Base-by-base conservation (phyloP, 2,888 invertebrate genomes). In the Miltochrista miniata region DNA sequence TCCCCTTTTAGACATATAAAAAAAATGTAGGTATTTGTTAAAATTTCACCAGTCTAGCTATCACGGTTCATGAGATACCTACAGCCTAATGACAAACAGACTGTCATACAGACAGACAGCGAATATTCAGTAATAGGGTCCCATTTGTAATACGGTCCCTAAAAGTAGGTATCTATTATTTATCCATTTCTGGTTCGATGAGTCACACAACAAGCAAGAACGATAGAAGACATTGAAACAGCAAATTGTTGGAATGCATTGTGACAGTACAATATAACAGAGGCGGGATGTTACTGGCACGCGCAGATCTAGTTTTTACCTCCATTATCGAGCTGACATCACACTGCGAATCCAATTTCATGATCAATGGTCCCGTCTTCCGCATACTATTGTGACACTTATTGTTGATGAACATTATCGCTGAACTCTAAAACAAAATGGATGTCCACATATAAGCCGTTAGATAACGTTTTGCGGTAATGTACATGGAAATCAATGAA, bases 331-430 rank as follows among this genome's bases (percentile, higher is more conserved):
- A 29, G 35, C 31, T 52, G 56, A 41, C 45, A 45, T 29, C 51
- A 51, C 57, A 51, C 57, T 65, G 67, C 76, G 81, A 72, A 71
- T 70, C 82, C 77, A 81, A 81, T 83, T 81, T 70, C 59, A 72
- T 84, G 88, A 88, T 87, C 84, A 83, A 87, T 83, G 83, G 56
- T 67, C 63, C 57, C 53, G 71, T 71, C 85, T 87, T 86, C 87
- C 88, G 88, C 86, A 81, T 87, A 78, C 77, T 84, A 56, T 67
- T 72, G 70, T 79, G 75, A 74, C 78, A 69, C 50, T 36, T 47
- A 69, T 42, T 47, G 61, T 69, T 72, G 59, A 51, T 55, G 48
- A 45, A 66, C 51, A 61, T 52, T 54, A 48, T 56, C 58, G 52
- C 54, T 53, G 45, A 37, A 29, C 9, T 40, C 5, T 10, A 31